Conservation (phyloP, 2,888 invertebrate species). For the Plagodis pulveraria region DNA sequence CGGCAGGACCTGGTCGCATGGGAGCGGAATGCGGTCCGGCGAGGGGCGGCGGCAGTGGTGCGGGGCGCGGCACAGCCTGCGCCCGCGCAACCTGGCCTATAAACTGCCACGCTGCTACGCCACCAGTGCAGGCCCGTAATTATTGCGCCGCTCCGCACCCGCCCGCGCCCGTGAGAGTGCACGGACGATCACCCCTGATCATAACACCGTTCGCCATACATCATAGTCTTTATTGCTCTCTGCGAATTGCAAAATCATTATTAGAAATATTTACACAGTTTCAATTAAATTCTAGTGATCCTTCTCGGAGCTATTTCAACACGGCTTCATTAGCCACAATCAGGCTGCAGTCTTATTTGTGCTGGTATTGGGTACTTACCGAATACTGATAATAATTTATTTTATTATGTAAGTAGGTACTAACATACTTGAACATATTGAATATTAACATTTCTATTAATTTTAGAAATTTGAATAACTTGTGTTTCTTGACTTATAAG, state of each 20-base stretch:
- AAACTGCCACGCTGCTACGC: slow-evolving; percentile 54
- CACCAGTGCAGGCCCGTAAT: slow-evolving; percentile 52
- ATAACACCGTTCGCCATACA: slow-evolving; percentile 49
- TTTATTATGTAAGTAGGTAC: no score
- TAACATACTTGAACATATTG: no score
- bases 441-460: no score
- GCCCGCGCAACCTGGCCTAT: slow-evolving; percentile 61
- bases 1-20: slow-evolving; percentile 76
- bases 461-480: no score
- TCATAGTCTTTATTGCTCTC: slow-evolving; percentile 50
- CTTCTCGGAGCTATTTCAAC: background rate
- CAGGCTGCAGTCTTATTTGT: no score
- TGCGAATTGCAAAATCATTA: slow-evolving; percentile 47
- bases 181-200: slow-evolving; percentile 72
- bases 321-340: no score
- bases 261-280: slow-evolving; percentile 10
- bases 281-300: background rate
- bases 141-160: slow-evolving; percentile 53
- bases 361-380: no score
- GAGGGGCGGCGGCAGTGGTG: slow-evolving; percentile 48
- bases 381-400: no score
- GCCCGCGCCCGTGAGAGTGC: slow-evolving; percentile 57
- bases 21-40: slow-evolving; percentile 84
- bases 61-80: slow-evolving; percentile 41
- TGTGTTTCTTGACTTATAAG: no score